Evolutionary conservation across 2,797 vertebrate genomes (phyloP).

Genomic region (Acipenser oxyrinchus): DNA sequence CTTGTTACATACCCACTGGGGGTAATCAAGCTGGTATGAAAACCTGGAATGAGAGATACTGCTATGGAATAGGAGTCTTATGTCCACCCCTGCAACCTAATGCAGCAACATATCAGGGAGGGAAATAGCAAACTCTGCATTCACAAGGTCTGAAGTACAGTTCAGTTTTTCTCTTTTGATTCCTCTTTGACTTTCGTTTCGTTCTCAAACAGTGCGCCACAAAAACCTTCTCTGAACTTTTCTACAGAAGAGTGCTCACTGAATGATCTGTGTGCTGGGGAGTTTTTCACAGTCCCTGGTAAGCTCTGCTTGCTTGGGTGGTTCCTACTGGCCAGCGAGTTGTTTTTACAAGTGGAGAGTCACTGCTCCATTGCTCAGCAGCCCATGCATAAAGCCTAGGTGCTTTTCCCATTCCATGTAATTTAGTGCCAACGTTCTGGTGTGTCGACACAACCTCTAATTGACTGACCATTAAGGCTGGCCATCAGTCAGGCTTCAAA

Average conservation of each 20-base stretch:
- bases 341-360: constrained; percentile 64
- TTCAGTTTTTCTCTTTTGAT: background rate
- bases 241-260: background rate
- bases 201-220: background rate
- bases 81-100: too few species aligned
- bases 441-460: background rate
- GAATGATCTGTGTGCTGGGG: too few species aligned
- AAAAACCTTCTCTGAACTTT: too few species aligned
- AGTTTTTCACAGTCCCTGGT: too few species aligned
- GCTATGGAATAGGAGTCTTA: too few species aligned
- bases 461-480: constrained; percentile 31
- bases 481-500: constrained; percentile 28
- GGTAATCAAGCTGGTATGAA: too few species aligned
- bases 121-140: too few species aligned
- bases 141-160: too few species aligned
- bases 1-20: too few species aligned
- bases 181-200: constrained; percentile 21
- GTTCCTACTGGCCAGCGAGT: constrained; percentile 37
- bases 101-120: too few species aligned
- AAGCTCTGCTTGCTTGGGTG: constrained; percentile 14
- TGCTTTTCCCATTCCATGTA: constrained; percentile 50
- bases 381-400: constrained; percentile 56
- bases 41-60: too few species aligned
- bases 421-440: constrained; percentile 38
- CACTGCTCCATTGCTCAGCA: constrained; percentile 58